Percentiles rank a stretch among this genome's conserved stretches.
phyloP scores from a whole-genome alignment of 2,888 invertebrate species.

The Phrixothrix hirtus region DNA sequence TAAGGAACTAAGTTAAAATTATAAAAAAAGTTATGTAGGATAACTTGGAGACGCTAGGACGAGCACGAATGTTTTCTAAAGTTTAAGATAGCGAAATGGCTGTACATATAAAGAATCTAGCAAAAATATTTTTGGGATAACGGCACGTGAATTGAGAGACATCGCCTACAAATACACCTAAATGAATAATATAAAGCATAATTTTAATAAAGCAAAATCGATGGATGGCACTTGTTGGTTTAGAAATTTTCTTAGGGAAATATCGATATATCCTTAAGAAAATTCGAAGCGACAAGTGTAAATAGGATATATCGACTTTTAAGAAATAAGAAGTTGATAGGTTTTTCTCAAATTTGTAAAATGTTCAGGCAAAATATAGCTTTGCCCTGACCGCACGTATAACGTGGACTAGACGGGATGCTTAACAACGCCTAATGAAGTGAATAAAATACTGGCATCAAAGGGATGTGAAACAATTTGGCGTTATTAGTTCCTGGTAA shows the following conservation, averaged over 20 bases:
- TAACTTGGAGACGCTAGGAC: slow-evolving; percentile 3
- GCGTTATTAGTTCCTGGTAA: slow-evolving; percentile 42
- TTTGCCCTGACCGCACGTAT: slow-evolving; percentile 33
- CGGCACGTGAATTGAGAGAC: slow-evolving; percentile 52
- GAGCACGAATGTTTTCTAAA: slow-evolving; percentile 8
- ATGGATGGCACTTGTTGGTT: too few relatives aligned
- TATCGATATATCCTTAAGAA: slow-evolving; percentile 32
- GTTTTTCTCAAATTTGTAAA: slow-evolving; percentile 22
- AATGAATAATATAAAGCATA: too few relatives aligned
- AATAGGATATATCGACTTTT: slow-evolving; percentile 40
- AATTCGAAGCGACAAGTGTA: slow-evolving; percentile 43
- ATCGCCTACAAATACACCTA: slow-evolving; percentile 61
- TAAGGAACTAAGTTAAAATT: too few relatives aligned
- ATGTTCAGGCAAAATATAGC: slow-evolving; percentile 18
- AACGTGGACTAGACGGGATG: slow-evolving; percentile 46
- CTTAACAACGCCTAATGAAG: too few relatives aligned
- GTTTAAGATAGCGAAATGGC: slow-evolving; percentile 33
- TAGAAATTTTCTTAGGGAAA: too few relatives aligned
- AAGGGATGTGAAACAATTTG: too few relatives aligned
- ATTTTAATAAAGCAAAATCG: too few relatives aligned
- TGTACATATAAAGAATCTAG: slow-evolving; percentile 31
- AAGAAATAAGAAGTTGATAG: slow-evolving; percentile 34
- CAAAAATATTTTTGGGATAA: slow-evolving; percentile 33
- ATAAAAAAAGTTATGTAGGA: too few relatives aligned
- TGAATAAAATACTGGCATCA: slow-evolving; percentile 36